Conservation (phyloP, 2,113 vertebrate species). For the Leuciscus idus region DNA sequence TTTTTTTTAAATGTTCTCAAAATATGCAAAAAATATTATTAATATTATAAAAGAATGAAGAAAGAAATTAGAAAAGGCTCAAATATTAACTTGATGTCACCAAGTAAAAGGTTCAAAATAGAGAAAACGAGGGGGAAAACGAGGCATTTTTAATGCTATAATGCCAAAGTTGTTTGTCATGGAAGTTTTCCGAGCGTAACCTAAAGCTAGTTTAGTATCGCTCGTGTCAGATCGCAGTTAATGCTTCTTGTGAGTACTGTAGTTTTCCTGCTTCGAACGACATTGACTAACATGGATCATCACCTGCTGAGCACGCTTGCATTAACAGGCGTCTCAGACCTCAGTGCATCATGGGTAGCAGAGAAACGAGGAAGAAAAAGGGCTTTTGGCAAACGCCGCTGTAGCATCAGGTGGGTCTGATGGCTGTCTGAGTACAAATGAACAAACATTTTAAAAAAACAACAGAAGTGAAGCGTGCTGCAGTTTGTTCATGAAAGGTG, state of each 20-base stretch:
- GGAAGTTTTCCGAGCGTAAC: neutral
- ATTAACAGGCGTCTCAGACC: constrained; percentile 27
- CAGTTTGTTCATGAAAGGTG: constrained; percentile 37
- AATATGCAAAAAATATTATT: no score
- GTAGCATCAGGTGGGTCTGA: constrained; percentile 41
- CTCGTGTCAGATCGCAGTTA: neutral
- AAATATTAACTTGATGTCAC: neutral
- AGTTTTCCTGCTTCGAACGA: constrained; percentile 24
- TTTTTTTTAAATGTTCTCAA: no score
- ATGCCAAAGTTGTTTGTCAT: neutral
- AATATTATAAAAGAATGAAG: no score
- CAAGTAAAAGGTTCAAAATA: neutral
- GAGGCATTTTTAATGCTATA: neutral
- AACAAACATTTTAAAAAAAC: constrained; percentile 36
- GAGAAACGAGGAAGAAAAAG: constrained; percentile 22
- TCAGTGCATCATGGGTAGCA: constrained; percentile 38
- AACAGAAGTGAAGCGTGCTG: neutral
- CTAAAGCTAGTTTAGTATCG: neutral
- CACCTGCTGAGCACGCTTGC: constrained; percentile 16
- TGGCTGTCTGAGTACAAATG: constrained; percentile 36
- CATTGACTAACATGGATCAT: constrained; percentile 35
- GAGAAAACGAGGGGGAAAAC: neutral
- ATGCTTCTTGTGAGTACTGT: constrained; percentile 16
- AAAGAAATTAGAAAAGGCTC: no score
- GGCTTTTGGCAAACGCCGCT: constrained; percentile 7